Base-by-base conservation (phyloP, 92 coral and sea anemone species). In the Palythoa grandiflora region DNA sequence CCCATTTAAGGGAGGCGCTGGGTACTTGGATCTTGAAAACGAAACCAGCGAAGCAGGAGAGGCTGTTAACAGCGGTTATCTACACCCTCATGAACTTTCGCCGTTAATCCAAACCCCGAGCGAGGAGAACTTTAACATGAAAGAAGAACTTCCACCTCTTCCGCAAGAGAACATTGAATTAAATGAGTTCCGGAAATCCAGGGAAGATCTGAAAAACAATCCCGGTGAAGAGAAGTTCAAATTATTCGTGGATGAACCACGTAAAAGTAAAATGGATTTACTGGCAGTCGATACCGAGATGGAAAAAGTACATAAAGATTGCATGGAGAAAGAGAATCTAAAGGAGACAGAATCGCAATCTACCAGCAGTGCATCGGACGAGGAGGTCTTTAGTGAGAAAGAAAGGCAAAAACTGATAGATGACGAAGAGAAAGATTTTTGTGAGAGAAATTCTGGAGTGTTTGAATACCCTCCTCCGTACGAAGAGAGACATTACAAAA, bases 361-460 rank as follows among this genome's bases (percentile, higher is more conserved):
- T 1, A 87, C 65, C 20, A 89, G 91, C 86, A 8, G 89, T 4
- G 77, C 84, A 1, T 79, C 71, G 5, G 93, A 80, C 21, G 96
- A 79, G 38, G 92, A 89, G 9, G 68, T 84, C 66, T 65, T 93
- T 40, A 93, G 96, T 81, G 94, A 95, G 63, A 91, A 93, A 68
- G 98, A 95, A 83, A 93, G 83, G 78, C 92, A 88, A 13, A 92
- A 87, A 48, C 88, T 86, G 5, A 88, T 89, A 10, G 88, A 84
- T 17, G 94, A 93, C 63, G 95, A 94, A 28, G 96, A 94, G 11
- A 94, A 90, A 57, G 96, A 92, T 50, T 70, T 89, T 55, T 93
- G 96, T 84, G 96, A 94, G 84, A 87, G 94, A 65, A 92, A 92
- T 81, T 92, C 96, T 3, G 93, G 92, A 1, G 90, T 93, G 53